Conservation (phyloP, 2,888 invertebrate species). For the Sclerodermus sp. region DNA sequence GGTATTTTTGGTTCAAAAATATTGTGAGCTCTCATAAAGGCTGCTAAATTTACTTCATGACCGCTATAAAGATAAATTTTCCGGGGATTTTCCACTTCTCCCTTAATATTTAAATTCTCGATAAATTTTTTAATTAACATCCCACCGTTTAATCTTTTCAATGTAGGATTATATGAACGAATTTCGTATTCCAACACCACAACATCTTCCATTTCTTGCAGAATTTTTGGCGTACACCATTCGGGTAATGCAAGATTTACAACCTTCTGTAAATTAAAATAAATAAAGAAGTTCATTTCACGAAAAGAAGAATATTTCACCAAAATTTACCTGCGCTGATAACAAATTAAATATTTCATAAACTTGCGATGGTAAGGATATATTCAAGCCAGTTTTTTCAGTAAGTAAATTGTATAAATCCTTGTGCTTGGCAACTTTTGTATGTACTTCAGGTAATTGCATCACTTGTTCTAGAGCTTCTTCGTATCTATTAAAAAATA, state of each 20-base stretch:
- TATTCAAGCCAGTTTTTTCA: constrained; percentile 20
- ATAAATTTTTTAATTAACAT: constrained; percentile 24
- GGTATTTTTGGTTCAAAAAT: constrained; percentile 23
- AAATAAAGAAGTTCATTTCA: too few species aligned
- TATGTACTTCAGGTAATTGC: constrained; percentile 7
- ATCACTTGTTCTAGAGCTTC: constrained; percentile 12
- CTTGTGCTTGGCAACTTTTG: constrained; percentile 7
- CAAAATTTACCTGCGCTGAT: constrained; percentile 30
- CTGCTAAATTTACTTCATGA: constrained; percentile 33
- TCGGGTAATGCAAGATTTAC: constrained; percentile 23
- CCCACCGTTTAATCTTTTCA: constrained; percentile 27
- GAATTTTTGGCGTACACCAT: constrained; percentile 32
- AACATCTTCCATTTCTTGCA: constrained; percentile 8
- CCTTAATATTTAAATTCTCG: constrained; percentile 23
- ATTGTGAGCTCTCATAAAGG: constrained; percentile 21
- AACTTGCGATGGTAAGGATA: neutral
- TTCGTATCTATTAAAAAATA: constrained; percentile 19
- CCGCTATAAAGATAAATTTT: constrained; percentile 40
- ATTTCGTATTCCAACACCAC: constrained; percentile 17
- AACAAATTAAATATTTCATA: constrained; percentile 23
- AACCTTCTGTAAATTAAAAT: constrained; percentile 23
- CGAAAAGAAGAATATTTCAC: too few species aligned
- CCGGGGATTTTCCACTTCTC: constrained; percentile 3
- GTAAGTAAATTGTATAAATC: constrained; percentile 18
- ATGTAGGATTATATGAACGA: constrained; percentile 19